Conservation (phyloP, 2,797 vertebrate species). For the Margarornis squamiger region DNA sequence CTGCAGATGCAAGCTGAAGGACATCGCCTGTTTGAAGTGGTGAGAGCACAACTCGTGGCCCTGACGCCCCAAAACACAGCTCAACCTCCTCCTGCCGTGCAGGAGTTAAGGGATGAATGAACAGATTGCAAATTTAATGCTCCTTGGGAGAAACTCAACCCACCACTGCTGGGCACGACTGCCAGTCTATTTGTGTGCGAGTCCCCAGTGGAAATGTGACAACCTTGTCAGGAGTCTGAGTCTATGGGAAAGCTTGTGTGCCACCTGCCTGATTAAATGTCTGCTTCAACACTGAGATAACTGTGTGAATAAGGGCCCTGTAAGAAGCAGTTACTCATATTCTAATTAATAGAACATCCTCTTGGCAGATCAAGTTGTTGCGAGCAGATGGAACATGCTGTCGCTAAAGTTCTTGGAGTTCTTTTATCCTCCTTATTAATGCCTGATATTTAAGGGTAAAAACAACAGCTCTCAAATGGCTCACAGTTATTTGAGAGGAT, state of each 20-base stretch:
- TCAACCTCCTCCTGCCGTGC: background rate
- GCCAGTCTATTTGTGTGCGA: background rate
- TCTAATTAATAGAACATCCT: conserved; percentile 56
- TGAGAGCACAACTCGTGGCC: conserved; percentile 54
- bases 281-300: background rate
- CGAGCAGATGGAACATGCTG: conserved; percentile 57
- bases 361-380: conserved; percentile 23
- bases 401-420: conserved; percentile 51
- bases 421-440: conserved; percentile 32
- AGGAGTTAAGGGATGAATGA: background rate
- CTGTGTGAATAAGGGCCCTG: background rate
- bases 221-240: background rate
- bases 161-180: background rate
- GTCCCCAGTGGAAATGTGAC: conserved; percentile 9
- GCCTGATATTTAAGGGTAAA: conserved; percentile 26
- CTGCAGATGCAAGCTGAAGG: conserved; percentile 95
- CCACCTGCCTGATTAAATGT: conserved; percentile 15
- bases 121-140: background rate
- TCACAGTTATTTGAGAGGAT: background rate
- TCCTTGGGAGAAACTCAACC: background rate
- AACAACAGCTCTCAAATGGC: background rate
- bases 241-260: background rate
- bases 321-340: conserved; percentile 50
- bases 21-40: conserved; percentile 97
- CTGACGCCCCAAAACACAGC: fast-evolving